phyloP scores from a whole-genome alignment of 2,888 invertebrate species.

The Elmis aenea region DNA sequence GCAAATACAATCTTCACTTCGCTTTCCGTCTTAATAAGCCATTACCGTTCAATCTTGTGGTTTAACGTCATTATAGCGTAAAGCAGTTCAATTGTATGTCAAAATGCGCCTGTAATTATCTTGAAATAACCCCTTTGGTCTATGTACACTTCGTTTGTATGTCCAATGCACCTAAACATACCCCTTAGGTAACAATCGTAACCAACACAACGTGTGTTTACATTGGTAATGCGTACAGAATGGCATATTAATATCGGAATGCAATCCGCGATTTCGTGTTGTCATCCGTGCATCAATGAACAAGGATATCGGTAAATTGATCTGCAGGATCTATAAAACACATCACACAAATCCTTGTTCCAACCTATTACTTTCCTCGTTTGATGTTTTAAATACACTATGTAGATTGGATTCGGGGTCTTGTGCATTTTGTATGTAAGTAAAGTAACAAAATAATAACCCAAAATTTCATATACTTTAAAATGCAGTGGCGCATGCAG shows the following conservation, averaged over 20 bases:
- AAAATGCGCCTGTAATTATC: slow-evolving; percentile 17
- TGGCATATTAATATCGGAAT: slow-evolving; percentile 26
- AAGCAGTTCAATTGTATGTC: slow-evolving; percentile 9
- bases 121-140: slow-evolving; percentile 18
- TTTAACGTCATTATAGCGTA: too few species aligned
- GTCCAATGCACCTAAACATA: slow-evolving; percentile 12
- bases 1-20: too few species aligned
- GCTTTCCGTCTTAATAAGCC: too few species aligned
- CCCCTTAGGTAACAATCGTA: slow-evolving; percentile 23
- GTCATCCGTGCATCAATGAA: slow-evolving; percentile 15
- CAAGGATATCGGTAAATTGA: slow-evolving; percentile 6
- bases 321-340: too few species aligned
- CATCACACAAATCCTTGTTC: not conserved
- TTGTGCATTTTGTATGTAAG: too few species aligned
- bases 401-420: too few species aligned
- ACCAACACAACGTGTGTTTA: slow-evolving; percentile 26
- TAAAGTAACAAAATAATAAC: too few species aligned
- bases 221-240: slow-evolving; percentile 25
- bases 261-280: slow-evolving; percentile 21
- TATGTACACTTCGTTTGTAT: slow-evolving; percentile 14
- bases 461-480: too few species aligned
- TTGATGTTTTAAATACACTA: too few species aligned
- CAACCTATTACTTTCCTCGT: too few species aligned
- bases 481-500: too few species aligned
- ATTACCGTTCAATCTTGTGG: too few species aligned